Evolutionary conservation across 2,888 invertebrate species (phyloP), one percentile per base, ranked within the genome.

Genomic region (Cryptus armator): DNA sequence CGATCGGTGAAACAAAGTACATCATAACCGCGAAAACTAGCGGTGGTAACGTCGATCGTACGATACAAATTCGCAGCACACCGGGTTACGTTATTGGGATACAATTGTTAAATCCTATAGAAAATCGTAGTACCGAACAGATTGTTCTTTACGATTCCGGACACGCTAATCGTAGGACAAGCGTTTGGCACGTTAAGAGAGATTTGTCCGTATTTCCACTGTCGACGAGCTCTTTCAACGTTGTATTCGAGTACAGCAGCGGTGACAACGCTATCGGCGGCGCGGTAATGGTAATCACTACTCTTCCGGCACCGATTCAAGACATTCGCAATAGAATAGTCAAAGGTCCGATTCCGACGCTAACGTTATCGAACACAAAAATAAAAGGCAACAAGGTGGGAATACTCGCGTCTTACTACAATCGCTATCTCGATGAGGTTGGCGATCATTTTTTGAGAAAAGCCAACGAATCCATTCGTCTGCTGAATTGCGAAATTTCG

Each of bases 171-270:
- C 37, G 75, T 0, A 95, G 95, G 29, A 96, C 96, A 24, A 96
- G 96, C 71, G 93, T 96, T 75, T 99, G 98, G 98, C 95, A 96
- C 88, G 94, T 98, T 0, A 96, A 97, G 89, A 95, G 97, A 44
- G 99, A 99, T 94, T 94, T 98, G 80, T 97, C 97, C 0, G 96
- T 97, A 14, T 99, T 99, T 92, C 99, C 99, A 0, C 96, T 97
- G 0, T 96, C 98, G 0, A 98, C 98, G 77, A 97, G 96, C 87
- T 97, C 97, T 86, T 98, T 97, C 91, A 97, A 97, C 6, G 95
- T 98, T 51, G 96, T 97, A 0, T 92, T 98, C 56, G 96, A 97
- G 86, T 98, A 98, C 90, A 95, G 95, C 86, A 98, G 98, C 92
- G 98, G 98, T 2, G 91, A 91, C 0, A 96, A 96, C 89, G 97